Base-by-base conservation (phyloP, 2,113 vertebrate genomes). In the Colossoma macropomum region DNA sequence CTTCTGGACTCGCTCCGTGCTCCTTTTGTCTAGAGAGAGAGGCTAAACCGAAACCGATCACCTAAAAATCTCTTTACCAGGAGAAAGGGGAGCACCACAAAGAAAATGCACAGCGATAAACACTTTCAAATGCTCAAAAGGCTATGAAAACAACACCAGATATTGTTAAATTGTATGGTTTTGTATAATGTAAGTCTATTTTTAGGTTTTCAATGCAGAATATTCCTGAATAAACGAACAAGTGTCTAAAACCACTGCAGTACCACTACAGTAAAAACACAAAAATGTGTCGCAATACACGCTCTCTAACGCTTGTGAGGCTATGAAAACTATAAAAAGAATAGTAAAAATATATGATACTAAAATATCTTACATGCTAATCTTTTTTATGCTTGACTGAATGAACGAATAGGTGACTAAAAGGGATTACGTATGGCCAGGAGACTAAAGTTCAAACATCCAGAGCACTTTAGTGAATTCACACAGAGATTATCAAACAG, bases 401-500 rank as follows among this genome's bases (percentile, higher is more conserved):
- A 45, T 45, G 41, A 11, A 45, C 41, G 4, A 45, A 45, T 9
- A 52, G 50, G 50, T 17, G 50, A 17, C 16, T 15, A 17, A 15
- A 15, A 17, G 16, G 76, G 84, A 81, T 66, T 68, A 85, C 72
- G 50, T 77, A 77, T 75, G 74, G 68, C 65, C 82, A 66, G 32
- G 32, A 77, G 86, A 89, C 86, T 76, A 54, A 54, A 81, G 78
- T 76, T 85, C 59, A 84, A 86, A 89, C 77, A 86, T 63, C 80
- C 80, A 89, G 62, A 83, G 89, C 84, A 79, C 89, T 91, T 88
- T 87, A 90, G 68, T 80, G 81, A 91, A 87, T 89, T 89, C 84
- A 86, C 88, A 89, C 74, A 75, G 72, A 76, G 80, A 69, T 87
- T 73, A 78, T 88, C 88, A 90, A 86, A 87, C 70, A 86, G 86